These are phyloP conservation scores for Latrodectus elegans DNA, from an alignment of 2,888 invertebrate species.

Conservation along the genomic window DNA sequence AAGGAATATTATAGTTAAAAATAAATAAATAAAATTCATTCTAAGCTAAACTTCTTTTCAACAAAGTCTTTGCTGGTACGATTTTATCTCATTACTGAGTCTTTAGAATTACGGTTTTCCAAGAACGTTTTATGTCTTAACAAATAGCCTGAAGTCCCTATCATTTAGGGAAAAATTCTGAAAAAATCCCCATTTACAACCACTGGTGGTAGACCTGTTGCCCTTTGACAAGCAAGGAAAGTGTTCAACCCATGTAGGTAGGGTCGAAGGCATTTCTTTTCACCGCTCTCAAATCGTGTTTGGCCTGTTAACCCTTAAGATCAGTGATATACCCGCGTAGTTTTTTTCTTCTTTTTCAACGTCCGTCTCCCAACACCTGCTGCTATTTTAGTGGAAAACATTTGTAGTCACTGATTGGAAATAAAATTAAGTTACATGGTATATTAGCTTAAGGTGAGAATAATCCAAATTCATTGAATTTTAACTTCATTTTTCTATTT, in stretches of 20 bases:
- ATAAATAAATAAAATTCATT: no score
- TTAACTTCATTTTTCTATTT: no score
- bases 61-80: no score
- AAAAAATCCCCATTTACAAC: constrained; percentile 15
- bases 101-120: no score
- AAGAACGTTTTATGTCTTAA: no score
- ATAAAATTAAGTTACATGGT: neutral
- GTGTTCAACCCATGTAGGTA: constrained; percentile 59
- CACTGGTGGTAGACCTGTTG: constrained; percentile 44
- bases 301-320: constrained; percentile 65
- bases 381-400: constrained; percentile 7
- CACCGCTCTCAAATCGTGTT: constrained; percentile 51
- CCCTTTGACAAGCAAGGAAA: constrained; percentile 59
- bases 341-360: constrained; percentile 26
- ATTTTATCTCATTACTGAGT: no score
- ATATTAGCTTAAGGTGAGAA: no score
- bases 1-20: no score
- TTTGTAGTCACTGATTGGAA: neutral
- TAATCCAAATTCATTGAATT: no score
- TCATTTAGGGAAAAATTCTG: neutral
- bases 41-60: no score
- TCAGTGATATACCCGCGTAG: constrained; percentile 53
- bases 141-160: neutral
- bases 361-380: constrained; percentile 34
- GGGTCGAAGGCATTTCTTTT: constrained; percentile 46